A percentile compares a stretch with the other conserved stretches of the same genome.
Evolutionary conservation across 1,140 invertebrate genomes (phyloP).

Genomic region (Anastatus disparis): DNA sequence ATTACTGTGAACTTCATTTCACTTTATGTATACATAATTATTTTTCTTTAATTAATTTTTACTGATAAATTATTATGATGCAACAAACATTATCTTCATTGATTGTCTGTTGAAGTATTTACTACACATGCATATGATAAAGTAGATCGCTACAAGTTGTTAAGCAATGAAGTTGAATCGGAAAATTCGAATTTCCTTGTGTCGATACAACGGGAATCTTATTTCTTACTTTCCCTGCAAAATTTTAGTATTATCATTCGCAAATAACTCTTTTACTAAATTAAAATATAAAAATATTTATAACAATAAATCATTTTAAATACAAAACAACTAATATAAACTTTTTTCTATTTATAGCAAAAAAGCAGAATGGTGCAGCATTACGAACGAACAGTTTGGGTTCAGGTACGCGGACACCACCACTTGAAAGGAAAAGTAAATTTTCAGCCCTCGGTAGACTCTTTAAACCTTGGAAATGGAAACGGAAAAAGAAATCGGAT

Average conservation of each 20-base stretch:
- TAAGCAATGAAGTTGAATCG: neutral
- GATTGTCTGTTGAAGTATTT: neutral
- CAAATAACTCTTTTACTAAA: too few species aligned
- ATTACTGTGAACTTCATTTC: too few species aligned
- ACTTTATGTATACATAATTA: neutral
- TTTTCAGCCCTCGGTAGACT: constrained; percentile 92
- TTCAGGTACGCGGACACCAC: constrained; percentile 80
- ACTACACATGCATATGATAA: neutral
- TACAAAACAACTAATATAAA: neutral
- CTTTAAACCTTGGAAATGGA: constrained; percentile 99
- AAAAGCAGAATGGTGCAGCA: constrained; percentile 92
- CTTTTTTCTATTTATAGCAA: constrained; percentile 77
- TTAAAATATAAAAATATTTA: too few species aligned
- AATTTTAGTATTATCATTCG: neutral
- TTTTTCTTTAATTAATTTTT: neutral
- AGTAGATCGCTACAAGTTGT: neutral
- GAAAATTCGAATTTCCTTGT: neutral
- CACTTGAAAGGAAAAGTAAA: constrained; percentile 89
- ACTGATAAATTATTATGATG: too few species aligned
- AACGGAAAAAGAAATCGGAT: constrained; percentile 98
- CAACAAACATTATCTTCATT: neutral
- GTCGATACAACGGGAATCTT: constrained; percentile 7
- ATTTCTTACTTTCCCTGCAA: neutral
- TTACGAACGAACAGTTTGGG: constrained; percentile 87
- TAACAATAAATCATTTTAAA: too few species aligned